Evolutionary conservation across 2,113 vertebrate genomes (phyloP).

Genomic region (Misgurnus mizolepis): DNA sequence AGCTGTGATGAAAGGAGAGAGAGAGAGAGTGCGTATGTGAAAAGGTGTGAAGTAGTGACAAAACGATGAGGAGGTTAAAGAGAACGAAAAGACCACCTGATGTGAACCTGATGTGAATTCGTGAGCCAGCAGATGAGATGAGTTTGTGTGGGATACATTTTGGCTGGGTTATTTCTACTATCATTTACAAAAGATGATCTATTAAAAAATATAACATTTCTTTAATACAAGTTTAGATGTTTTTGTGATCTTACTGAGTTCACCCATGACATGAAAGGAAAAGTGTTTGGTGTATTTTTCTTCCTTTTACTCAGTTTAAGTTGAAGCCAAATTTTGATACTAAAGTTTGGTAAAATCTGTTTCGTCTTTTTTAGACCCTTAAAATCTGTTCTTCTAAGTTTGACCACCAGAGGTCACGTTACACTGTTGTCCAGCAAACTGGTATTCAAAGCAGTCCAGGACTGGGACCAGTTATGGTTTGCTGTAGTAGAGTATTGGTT

Average conservation of each 20-base stretch:
- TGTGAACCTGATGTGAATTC: not conserved
- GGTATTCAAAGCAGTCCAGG: not conserved
- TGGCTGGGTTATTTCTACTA: no score
- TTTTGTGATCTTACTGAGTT: not conserved
- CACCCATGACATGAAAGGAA: not conserved
- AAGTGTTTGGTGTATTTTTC: not conserved
- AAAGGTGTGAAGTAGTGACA: constrained; percentile 39
- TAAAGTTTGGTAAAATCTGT: no score
- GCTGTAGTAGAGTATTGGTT: not conserved
- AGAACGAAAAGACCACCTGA: constrained; percentile 12
- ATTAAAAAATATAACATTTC: not conserved
- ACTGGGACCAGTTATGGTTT: not conserved
- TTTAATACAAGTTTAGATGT: not conserved
- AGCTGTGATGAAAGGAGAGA: not conserved
- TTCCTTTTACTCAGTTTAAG: no score
- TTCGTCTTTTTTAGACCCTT: no score
- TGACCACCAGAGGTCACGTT: constrained; percentile 57
- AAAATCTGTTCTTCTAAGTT: not conserved
- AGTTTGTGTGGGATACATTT: not conserved
- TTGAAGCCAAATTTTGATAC: no score
- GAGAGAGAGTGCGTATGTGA: constrained; percentile 8
- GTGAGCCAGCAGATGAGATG: not conserved
- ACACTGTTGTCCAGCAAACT: not conserved
- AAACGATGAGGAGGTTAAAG: constrained; percentile 35
- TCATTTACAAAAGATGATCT: no score